A percentile compares a stretch with the other conserved stretches of the same genome.
Evolutionary conservation across 2,113 vertebrate genomes (phyloP).

Genomic region (Baryphthengus martii): DNA sequence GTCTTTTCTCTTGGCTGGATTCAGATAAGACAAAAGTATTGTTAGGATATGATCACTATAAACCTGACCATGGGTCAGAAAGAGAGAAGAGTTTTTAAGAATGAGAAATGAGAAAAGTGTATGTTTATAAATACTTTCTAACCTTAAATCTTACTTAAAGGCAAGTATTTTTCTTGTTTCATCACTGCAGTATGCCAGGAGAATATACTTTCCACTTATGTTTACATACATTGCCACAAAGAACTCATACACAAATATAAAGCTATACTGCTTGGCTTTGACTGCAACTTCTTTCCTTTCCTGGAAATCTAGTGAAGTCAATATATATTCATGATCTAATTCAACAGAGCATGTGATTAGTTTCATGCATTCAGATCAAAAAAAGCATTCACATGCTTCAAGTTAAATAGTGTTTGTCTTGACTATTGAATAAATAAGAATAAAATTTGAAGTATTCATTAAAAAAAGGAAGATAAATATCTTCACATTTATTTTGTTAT

Average conservation of each 20-base stretch:
- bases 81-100: neutral
- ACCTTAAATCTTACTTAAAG: neutral
- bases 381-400: neutral
- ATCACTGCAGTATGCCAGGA: neutral
- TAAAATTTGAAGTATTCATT: neutral
- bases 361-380: neutral
- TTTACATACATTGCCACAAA: neutral
- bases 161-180: neutral
- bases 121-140: neutral
- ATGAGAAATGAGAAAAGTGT: neutral
- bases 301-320: neutral
- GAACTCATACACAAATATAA: neutral
- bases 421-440: neutral
- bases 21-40: neutral
- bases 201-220: neutral
- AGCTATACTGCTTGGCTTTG: neutral
- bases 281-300: neutral
- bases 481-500: neutral
- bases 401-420: neutral
- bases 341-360: neutral
- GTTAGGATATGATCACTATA: neutral
- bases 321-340: neutral
- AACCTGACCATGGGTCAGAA: neutral
- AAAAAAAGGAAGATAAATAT: neutral
- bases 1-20: neutral